Conservation (phyloP, 2,888 invertebrate species). For the Marronus borbonicus region DNA sequence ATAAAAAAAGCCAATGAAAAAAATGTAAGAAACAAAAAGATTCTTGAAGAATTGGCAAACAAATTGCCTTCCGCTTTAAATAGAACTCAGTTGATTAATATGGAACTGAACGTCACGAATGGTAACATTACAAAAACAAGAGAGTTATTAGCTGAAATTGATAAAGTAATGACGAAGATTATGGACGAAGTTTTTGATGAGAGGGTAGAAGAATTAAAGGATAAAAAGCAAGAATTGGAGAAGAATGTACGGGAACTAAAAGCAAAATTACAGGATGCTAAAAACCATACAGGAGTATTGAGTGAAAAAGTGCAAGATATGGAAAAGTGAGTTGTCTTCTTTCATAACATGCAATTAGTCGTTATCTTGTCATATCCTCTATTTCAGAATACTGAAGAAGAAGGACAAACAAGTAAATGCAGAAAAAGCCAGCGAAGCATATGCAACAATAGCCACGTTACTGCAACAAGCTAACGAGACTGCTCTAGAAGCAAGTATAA, state of each 20-base stretch:
- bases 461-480: slow-evolving; percentile 78
- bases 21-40: slow-evolving; percentile 38
- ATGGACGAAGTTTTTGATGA: slow-evolving; percentile 53
- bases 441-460: slow-evolving; percentile 83
- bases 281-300: slow-evolving; percentile 71
- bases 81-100: slow-evolving; percentile 32
- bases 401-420: slow-evolving; percentile 75
- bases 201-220: slow-evolving; percentile 56
- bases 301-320: slow-evolving; percentile 70
- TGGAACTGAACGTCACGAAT: slow-evolving; percentile 55
- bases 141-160: slow-evolving; percentile 61
- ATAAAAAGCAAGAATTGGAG: slow-evolving; percentile 54
- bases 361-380: background rate
- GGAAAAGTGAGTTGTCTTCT: slow-evolving; percentile 58
- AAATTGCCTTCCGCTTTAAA: slow-evolving; percentile 37
- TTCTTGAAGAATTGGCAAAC: slow-evolving; percentile 8
- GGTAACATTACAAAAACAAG: slow-evolving; percentile 64
- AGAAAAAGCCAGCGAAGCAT: slow-evolving; percentile 77
- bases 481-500: slow-evolving; percentile 73
- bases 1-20: slow-evolving; percentile 29
- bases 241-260: slow-evolving; percentile 63
- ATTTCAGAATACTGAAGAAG: slow-evolving; percentile 63
- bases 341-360: background rate
- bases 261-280: slow-evolving; percentile 69
- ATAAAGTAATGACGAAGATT: slow-evolving; percentile 19